Conservation (phyloP, 2,888 invertebrate genomes). For the Eristalinus sepulchralis region DNA sequence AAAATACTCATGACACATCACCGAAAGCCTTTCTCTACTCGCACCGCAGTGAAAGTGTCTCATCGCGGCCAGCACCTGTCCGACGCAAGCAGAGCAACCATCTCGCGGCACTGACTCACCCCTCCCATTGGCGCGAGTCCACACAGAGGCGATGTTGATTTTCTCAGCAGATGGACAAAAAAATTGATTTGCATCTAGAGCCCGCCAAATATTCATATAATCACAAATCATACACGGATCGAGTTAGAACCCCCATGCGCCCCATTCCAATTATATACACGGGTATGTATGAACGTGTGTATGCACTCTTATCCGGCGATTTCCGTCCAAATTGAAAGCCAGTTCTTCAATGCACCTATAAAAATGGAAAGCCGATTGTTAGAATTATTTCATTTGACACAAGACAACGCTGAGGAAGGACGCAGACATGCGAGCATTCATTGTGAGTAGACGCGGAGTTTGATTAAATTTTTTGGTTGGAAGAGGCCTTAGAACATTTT, state of each 20-base stretch:
- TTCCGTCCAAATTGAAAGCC: background rate
- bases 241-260: background rate
- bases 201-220: background rate
- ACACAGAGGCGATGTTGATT: background rate
- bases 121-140: background rate
- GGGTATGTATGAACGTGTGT: background rate
- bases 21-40: background rate
- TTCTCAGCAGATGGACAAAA: background rate
- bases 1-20: background rate
- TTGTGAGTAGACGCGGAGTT: conserved; percentile 9
- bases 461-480: background rate
- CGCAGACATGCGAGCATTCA: conserved; percentile 24
- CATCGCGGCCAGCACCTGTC: background rate
- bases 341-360: conserved; percentile 8
- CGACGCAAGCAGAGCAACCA: background rate
- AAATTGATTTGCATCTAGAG: background rate
- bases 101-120: background rate
- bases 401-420: background rate
- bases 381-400: background rate
- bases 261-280: background rate
- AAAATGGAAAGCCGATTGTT: conserved; percentile 3
- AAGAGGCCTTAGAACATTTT: conserved; percentile 50
- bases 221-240: background rate
- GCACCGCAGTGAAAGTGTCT: no score
- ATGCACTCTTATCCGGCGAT: background rate